These are phyloP conservation scores for Alloscopus bannaensis DNA, from an alignment of 2,888 invertebrate species.

Conservation along the genomic window DNA sequence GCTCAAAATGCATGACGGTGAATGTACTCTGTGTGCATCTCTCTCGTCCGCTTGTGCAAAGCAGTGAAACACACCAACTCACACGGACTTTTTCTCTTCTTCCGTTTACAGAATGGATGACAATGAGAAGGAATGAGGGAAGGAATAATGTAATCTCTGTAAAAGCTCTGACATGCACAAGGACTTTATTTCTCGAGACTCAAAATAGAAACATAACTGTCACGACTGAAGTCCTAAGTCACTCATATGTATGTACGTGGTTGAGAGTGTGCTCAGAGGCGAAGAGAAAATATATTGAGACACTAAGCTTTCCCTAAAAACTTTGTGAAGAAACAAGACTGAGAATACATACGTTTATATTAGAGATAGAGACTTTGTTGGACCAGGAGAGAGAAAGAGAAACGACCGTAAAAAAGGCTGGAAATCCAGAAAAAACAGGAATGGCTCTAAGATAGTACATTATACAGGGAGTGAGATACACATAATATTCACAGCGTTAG, in stretches of 20 bases:
- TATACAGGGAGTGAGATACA: no score
- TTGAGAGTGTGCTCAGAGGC: background rate
- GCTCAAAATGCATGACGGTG: no score
- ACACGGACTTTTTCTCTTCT: background rate
- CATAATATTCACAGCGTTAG: no score
- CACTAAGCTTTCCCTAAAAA: no score
- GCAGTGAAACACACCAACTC: background rate
- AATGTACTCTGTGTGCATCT: no score
- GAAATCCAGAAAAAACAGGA: no score
- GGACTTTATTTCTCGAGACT: slow-evolving; percentile 50
- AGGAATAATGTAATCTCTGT: slow-evolving; percentile 56
- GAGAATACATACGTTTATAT: no score
- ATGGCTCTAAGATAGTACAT: no score
- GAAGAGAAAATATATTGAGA: background rate
- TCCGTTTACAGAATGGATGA: slow-evolving; percentile 3
- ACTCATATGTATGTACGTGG: slow-evolving; percentile 30
- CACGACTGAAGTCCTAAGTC: slow-evolving; percentile 45
- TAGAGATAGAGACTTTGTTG: no score
- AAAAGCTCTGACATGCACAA: slow-evolving; percentile 55
- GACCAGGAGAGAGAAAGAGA: no score
- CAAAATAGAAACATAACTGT: slow-evolving; percentile 61
- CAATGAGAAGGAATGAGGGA: slow-evolving; percentile 34
- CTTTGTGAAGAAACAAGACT: no score
- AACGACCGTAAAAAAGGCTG: no score
- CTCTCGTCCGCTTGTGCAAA: background rate